Evolutionary conservation across 35 echinoderm and acorn worm species (phyloP).

Genomic region (Heliocidaris erythrogramma): DNA sequence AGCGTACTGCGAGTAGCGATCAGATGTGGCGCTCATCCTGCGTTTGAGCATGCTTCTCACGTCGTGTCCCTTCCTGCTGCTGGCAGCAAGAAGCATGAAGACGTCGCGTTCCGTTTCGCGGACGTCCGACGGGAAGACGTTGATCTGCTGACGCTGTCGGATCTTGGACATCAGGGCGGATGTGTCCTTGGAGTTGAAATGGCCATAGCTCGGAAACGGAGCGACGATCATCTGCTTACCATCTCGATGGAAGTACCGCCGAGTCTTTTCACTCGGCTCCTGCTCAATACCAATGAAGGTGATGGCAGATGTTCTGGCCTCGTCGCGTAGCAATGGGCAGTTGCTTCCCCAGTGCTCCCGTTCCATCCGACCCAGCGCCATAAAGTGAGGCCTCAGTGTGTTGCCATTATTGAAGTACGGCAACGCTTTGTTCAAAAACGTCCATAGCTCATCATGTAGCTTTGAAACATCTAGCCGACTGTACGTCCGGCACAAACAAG

Average conservation of each 20-base stretch:
- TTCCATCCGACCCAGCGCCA: conserved; percentile 68
- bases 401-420: conserved; percentile 65
- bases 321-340: conserved; percentile 61
- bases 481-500: conserved; percentile 63
- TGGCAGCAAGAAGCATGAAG: conserved; percentile 62
- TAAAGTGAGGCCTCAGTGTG: conserved; percentile 57
- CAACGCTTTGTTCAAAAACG: conserved; percentile 20
- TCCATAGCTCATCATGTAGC: conserved; percentile 65
- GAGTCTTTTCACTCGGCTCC: conserved; percentile 55
- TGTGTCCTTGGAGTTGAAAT: conserved; percentile 65
- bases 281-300: conserved; percentile 70
- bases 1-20: conserved; percentile 54
- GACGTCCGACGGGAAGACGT: conserved; percentile 32
- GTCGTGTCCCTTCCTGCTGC: conserved; percentile 66
- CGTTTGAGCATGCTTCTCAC: conserved; percentile 63
- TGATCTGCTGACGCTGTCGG: neutral
- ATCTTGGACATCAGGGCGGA: neutral
- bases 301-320: conserved; percentile 49
- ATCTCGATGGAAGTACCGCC: conserved; percentile 63
- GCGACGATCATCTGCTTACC: conserved; percentile 60
- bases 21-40: conserved; percentile 51
- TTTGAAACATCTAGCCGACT: conserved; percentile 36
- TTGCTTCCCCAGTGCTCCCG: conserved; percentile 67
- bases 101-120: conserved; percentile 57
- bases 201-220: conserved; percentile 75